These are phyloP conservation scores for Tinamus guttatus DNA, from an alignment of 2,113 vertebrate genomes.

Conservation along the genomic window DNA sequence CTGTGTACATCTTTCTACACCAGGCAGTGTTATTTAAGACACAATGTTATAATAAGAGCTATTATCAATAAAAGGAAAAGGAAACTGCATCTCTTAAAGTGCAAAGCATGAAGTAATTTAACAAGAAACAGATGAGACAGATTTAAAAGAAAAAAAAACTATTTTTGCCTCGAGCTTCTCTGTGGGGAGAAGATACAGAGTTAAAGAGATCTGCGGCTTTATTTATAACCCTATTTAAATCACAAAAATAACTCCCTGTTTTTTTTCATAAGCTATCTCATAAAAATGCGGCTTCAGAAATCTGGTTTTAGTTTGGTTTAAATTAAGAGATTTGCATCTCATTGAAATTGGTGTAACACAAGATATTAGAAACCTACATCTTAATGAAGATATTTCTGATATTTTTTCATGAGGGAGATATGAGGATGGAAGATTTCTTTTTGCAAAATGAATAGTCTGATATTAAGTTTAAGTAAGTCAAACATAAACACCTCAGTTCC, in stretches of 20 bases:
- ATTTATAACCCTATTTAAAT: conserved; percentile 44
- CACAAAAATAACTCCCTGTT: not conserved
- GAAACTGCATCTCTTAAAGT: not conserved
- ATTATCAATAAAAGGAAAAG: not conserved
- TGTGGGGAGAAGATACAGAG: not conserved
- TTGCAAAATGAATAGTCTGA: not conserved
- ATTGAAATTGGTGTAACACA: not conserved
- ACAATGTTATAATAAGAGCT: conserved; percentile 9
- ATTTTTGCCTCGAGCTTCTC: conserved; percentile 35
- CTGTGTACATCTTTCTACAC: not conserved
- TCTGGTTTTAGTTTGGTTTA: not conserved
- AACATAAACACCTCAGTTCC: not conserved
- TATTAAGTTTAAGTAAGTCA: not conserved
- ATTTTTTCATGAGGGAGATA: not conserved
- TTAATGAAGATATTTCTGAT: not conserved
- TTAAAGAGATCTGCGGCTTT: conserved; percentile 26
- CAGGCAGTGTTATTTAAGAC: not conserved
- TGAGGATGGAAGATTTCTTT: not conserved
- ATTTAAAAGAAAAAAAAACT: not conserved
- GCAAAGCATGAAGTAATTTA: conserved; percentile 7
- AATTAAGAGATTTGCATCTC: not conserved
- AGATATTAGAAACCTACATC: not conserved
- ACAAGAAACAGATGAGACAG: conserved; percentile 8
- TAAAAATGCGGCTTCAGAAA: conserved; percentile 4
- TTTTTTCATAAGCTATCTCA: not conserved